Conservation (phyloP, 1,140 invertebrate species). For the Drosophila ambigua region DNA sequence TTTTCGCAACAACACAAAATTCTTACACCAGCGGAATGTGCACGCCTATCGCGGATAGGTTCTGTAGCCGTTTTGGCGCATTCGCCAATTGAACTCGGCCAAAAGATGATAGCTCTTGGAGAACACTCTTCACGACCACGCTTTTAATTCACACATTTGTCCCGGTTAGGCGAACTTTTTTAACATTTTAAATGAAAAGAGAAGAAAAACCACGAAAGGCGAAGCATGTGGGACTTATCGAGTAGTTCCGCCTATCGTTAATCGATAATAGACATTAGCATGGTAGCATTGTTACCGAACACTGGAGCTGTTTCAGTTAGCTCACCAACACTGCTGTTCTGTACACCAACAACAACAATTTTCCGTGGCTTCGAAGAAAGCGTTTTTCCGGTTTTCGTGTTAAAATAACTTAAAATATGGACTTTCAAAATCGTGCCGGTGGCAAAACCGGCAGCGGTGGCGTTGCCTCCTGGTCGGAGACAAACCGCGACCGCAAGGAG, state of each 20-base stretch:
- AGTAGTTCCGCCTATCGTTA: no score
- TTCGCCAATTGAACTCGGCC: no score
- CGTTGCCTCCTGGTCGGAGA: slow-evolving; percentile 99
- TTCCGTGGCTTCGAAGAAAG: slow-evolving; percentile 15
- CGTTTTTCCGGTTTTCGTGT: slow-evolving; percentile 12
- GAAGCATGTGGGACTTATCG: slow-evolving; percentile 53
- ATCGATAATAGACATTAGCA: no score
- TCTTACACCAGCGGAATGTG: no score
- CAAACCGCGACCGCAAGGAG: slow-evolving; percentile 98
- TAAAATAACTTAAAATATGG: slow-evolving; percentile 87
- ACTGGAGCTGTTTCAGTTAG: no score
- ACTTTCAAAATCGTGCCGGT: slow-evolving; percentile 98
- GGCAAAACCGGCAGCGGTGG: slow-evolving; percentile 99
- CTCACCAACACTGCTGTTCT: no score
- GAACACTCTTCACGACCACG: background rate
- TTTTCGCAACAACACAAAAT: no score
- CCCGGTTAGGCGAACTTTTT: background rate
- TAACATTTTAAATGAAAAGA: slow-evolving; percentile 21
- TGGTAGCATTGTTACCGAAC: no score
- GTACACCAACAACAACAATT: slow-evolving; percentile 21
- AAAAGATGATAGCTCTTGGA: no score
- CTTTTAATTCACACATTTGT: background rate
- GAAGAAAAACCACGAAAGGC: background rate
- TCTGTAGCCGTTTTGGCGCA: no score
- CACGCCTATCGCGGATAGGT: no score